These are phyloP conservation scores for Amazona guildingii DNA, from an alignment of 2,113 vertebrate species.

Conservation along the genomic window DNA sequence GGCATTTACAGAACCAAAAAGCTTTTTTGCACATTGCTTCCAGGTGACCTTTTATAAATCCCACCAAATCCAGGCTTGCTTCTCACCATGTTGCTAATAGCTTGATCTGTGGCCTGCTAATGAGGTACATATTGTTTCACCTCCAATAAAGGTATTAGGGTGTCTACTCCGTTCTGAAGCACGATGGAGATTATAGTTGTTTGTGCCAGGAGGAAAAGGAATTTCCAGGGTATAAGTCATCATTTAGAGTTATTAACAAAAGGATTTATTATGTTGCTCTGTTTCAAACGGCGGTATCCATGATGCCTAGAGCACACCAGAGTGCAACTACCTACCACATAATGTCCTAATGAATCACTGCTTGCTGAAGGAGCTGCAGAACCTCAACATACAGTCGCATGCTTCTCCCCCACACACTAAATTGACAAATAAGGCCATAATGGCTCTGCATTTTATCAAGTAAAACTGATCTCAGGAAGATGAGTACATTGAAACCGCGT, in stretches of 20 bases:
- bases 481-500: slow-evolving; percentile 31
- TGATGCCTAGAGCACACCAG: not conserved
- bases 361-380: slow-evolving; percentile 9
- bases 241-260: slow-evolving; percentile 62
- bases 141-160: slow-evolving; percentile 45
- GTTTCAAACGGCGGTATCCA: not conserved
- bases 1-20: not conserved
- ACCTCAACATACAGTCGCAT: slow-evolving; percentile 15
- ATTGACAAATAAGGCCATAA: slow-evolving; percentile 61
- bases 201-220: slow-evolving; percentile 43
- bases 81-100: slow-evolving; percentile 17
- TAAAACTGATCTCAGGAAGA: slow-evolving; percentile 58
- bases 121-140: slow-evolving; percentile 23
- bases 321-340: slow-evolving; percentile 35
- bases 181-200: not conserved
- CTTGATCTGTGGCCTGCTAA: slow-evolving; percentile 58
- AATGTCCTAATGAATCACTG: slow-evolving; percentile 64
- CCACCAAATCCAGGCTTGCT: slow-evolving; percentile 44
- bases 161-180: not conserved
- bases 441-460: slow-evolving; percentile 49
- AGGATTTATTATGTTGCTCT: slow-evolving; percentile 54
- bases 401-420: not conserved
- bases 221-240: slow-evolving; percentile 65
- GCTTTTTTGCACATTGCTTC: not conserved
- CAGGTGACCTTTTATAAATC: slow-evolving; percentile 44